Base-by-base conservation (phyloP, 2,888 invertebrate species). In the Drosophila paranaensis region DNA sequence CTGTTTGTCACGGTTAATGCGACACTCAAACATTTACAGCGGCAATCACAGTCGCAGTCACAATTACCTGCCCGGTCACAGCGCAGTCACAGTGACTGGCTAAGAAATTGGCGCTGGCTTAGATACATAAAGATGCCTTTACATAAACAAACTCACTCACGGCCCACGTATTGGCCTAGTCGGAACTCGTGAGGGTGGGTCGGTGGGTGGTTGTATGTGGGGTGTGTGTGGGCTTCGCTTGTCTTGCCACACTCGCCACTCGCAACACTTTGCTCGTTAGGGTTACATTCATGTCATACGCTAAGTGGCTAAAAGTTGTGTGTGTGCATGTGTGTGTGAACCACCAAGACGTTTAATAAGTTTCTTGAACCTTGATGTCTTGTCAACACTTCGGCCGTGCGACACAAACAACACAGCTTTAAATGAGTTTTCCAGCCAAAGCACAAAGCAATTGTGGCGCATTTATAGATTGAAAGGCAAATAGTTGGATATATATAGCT, bases 211-310 rank as follows among this genome's bases (percentile, higher is more conserved):
- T 20, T 42, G 5, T 16, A 16, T 20, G 43, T 20, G 43, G 20
- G 20, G n/a, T 48, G 56, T 42, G 20, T 37, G 45, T 55, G 55
- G 64, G 45, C 46, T 58, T 62, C 46, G 27, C 27, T 10, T n/a
- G 46, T 27, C 48, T 46, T 70, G 64, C 69, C 62, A 64, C 74
- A 69, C 53, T 72, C 69, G 65, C 64, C 71, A 74, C 61, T 76
- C 56, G 62, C 69, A 71, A 64, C 75, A 71, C 79, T 77, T 74
- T 48, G 82, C 82, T 80, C 82, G 82, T 80, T 80, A 80, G 80
- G 82, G 79, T 57, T 73, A 79, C 80, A 80, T 80, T 82, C 82
- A 80, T 71, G 80, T 82, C 80, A 80, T 76, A 80, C 82, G 82
- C 68, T 80, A 80, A 80, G 80, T 82, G 82, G 76, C 79, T 79